Evolutionary conservation across 2,797 vertebrate genomes (phyloP).

Genomic region (Poliocrania exsul): DNA sequence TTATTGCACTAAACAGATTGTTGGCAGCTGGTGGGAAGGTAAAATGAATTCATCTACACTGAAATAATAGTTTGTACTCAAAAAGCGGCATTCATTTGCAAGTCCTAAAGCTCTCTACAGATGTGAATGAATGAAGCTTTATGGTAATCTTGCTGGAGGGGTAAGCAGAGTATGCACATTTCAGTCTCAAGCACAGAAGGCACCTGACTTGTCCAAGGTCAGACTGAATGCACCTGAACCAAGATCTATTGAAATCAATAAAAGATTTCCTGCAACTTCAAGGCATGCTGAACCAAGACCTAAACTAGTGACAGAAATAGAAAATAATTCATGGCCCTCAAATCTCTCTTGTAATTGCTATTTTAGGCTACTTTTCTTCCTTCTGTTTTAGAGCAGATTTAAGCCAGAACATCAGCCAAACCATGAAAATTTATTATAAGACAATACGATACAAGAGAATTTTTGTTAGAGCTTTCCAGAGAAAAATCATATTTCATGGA

Average conservation of each 20-base stretch:
- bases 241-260: not conserved
- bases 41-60: conserved; percentile 1
- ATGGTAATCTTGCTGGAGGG: not conserved
- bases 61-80: conserved; percentile 9
- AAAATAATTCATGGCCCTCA: conserved; percentile 19
- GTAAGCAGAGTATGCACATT: not conserved
- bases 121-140: conserved; percentile 12
- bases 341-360: conserved; percentile 21
- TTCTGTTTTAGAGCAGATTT: conserved; percentile 21
- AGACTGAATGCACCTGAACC: not conserved
- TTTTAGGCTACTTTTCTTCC: conserved; percentile 53
- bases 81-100: not conserved
- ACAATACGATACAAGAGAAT: not conserved
- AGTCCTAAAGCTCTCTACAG: not conserved
- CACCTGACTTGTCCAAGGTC: not conserved
- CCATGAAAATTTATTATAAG: not conserved
- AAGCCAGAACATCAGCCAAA: conserved; percentile 5
- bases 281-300: not conserved
- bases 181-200: not conserved
- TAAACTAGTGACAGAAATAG: not conserved
- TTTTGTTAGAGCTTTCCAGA: conserved; percentile 11
- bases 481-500: not conserved
- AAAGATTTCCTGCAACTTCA: not conserved
- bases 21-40: not conserved
- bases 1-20: conserved; percentile 26